phyloP scores from a whole-genome alignment of 2,888 invertebrate species.

The Pharmacophagus antenor region DNA sequence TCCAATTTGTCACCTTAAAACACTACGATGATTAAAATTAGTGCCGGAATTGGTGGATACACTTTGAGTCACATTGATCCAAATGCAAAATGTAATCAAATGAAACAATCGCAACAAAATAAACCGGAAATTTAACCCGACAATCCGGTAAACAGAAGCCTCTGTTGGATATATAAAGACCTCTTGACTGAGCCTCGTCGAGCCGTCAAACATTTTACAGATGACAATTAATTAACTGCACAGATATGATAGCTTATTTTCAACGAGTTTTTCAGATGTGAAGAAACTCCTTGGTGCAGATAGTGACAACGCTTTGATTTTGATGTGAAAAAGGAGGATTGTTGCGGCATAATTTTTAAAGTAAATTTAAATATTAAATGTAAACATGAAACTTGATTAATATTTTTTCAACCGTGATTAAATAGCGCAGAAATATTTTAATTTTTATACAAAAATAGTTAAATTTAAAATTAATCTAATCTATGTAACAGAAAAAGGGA shows the following conservation, averaged over 20 bases:
- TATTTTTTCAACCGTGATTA: too few relatives aligned
- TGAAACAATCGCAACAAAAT: background rate
- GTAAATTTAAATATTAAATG: background rate
- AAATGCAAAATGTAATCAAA: background rate
- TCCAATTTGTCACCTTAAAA: background rate
- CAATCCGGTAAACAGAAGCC: background rate
- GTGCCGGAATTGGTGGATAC: too few relatives aligned
- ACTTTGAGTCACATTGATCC: background rate
- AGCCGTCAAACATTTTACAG: constrained; percentile 9
- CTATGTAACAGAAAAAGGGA: too few relatives aligned
- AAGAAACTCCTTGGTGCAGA: constrained; percentile 8
- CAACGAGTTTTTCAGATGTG: background rate
- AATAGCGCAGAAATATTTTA: too few relatives aligned
- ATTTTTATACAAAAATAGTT: too few relatives aligned
- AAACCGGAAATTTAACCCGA: constrained; percentile 10
- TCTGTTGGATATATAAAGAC: constrained; percentile 1
- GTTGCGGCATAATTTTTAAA: too few relatives aligned
- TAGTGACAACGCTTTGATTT: background rate
- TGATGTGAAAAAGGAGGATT: background rate
- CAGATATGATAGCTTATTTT: constrained; percentile 32
- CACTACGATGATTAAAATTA: too few relatives aligned
- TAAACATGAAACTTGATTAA: too few relatives aligned
- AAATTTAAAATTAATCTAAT: too few relatives aligned
- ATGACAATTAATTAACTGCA: constrained; percentile 13
- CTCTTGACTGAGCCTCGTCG: constrained; percentile 17